Base-by-base conservation (phyloP, 2,797 vertebrate species). In the Vespertilio murinus region DNA sequence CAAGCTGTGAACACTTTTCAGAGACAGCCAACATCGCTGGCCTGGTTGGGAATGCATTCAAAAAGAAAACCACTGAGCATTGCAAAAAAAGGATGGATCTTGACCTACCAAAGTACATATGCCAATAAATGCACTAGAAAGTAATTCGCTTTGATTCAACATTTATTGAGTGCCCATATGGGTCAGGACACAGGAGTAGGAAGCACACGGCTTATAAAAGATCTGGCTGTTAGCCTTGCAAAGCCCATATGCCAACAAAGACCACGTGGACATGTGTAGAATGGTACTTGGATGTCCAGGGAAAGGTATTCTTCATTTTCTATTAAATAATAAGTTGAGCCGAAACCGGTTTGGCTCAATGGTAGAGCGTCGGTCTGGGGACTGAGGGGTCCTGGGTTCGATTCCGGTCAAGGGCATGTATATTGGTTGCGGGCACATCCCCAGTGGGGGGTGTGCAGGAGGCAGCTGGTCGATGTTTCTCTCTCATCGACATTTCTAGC, bases 1-100 rank as follows among this genome's bases (percentile, higher is more conserved):
- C 78, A 95, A 96, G 88, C 91, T 96, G 70, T 91, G 90, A 95
- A 74, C 87, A 88, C n/a, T 80, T 95, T 90, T 82, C 73, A 94
- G 73, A 94, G 69, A 87, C 73, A 93, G 69, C 38, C 56, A 69
- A 82, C 71, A 70, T 88, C 52, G 94, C 86, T 78, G 75, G 47
- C 64, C 83, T 93, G 28, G 65, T 95, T 33, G 25, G 38, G 61
- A 95, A 80, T 10, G 5, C n/a, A 67, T 87, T 92, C 20, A 80
- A 67, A 94, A 80, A 93, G 40, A 91, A 94, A 96, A 89, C 30
- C 12, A 85, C 92, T 40, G 67, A 84, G 82, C 71, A 38, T 12
- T 80, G 90, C 49, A 91, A 47, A 79, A 75, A 86, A 67, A 80
- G 35, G 35, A 93, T 38, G 33, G 61, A 81, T 95, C 81, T 79